Evolutionary conservation across 2,888 invertebrate species (phyloP), one percentile per base, ranked within the genome.

Genomic region (Ennomos erosarius): DNA sequence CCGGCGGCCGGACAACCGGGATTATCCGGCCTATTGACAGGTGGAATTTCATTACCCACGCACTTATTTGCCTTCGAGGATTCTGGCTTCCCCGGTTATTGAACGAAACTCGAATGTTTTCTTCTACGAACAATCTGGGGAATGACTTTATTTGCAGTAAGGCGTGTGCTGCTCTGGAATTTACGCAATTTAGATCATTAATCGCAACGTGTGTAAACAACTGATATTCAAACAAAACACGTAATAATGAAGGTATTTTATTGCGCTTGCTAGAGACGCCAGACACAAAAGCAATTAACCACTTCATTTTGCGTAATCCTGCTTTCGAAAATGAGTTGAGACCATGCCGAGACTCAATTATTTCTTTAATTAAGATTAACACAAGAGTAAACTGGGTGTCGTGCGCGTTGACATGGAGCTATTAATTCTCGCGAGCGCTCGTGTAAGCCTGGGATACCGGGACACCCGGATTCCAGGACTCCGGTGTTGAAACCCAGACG

Each of bases 21-120:
- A 67, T 69, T 62, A 66, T 65, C 69, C 67, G 54, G 59, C 59
- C 63, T 63, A 67, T 69, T 65, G 67, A 67, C 67, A 65, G 69
- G 64, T 69, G 64, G 65, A 66, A 65, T 69, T 67, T 67, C 65
- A 69, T 69, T 67, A 67, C 58, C 59, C 51, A 35, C 56, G 58
- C 60, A 59, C 58, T 62, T 62, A 62, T 61, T 61, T 59, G 54
- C 67, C 55, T 59, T 39, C 54, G 37, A 57, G 61, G 43, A 59
- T 59, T 50, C 44, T 13, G 53, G 16, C 49, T 49, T 40, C 54
- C 54, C 44, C 12, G 47, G 56, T 46, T 55, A 60, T 53, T 42
- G 55, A 49, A 34, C 46, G 36, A 39, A 46, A 54, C 50, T 53
- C 55, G 50, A 53, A 40, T 37, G 46, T 51, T 55, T 53, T 54